Conservation (phyloP, 2,797 vertebrate genomes). For the Sebastes trivittatus region DNA sequence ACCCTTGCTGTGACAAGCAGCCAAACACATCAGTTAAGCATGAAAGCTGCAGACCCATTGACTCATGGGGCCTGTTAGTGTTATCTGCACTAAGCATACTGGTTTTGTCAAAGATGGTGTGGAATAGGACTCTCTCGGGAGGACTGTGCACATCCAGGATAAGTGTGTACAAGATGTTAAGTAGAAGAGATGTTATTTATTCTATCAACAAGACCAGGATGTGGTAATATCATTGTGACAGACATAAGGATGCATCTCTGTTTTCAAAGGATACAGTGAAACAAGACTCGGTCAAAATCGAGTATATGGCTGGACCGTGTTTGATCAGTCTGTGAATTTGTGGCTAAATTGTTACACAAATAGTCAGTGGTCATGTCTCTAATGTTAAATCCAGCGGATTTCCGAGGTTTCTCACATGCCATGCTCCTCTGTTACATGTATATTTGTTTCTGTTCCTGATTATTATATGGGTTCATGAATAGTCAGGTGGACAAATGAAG, state of each 20-base stretch:
- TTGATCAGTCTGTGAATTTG: too few species aligned
- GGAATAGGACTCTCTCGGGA: neutral
- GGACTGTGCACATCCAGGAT: neutral
- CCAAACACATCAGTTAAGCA: conserved; percentile 19
- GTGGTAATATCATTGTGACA: neutral
- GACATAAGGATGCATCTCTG: neutral
- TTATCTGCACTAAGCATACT: conserved; percentile 1
- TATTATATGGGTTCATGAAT: neutral
- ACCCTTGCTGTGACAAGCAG: neutral
- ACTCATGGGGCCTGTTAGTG: neutral
- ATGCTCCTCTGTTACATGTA: neutral
- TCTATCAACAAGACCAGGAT: neutral
- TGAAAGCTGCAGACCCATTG: neutral
- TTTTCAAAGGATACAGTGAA: neutral
- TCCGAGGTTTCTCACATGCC: neutral
- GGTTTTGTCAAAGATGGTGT: neutral
- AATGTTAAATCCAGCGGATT: too few species aligned
- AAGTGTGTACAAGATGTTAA: conserved; percentile 1
- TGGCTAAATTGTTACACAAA: too few species aligned
- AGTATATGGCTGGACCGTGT: too few species aligned
- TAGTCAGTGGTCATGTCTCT: too few species aligned
- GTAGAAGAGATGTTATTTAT: neutral
- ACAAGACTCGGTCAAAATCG: too few species aligned
- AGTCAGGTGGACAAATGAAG: neutral
- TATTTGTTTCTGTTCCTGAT: neutral